phyloP scores from a whole-genome alignment of 2,113 vertebrate genomes.

The Tachysurus vachellii region DNA sequence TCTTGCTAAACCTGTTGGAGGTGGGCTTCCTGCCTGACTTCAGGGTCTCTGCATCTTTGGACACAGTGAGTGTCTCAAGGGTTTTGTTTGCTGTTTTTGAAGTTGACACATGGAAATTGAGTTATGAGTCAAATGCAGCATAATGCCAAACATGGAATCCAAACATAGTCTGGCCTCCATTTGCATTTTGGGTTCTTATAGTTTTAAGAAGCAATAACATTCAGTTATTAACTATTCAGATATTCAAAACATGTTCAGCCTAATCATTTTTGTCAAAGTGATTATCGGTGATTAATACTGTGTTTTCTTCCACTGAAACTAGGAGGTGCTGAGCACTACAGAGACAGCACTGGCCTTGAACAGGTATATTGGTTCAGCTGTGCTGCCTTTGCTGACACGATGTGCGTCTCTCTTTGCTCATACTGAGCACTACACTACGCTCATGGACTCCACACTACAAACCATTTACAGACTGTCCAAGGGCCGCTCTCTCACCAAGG shows the following conservation, averaged over 20 bases:
- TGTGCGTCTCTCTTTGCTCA: conserved; percentile 90
- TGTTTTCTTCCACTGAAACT: conserved; percentile 43
- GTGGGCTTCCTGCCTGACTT: conserved; percentile 97
- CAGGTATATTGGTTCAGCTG: conserved; percentile 88
- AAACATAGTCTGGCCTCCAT: neutral
- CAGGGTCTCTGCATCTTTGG: conserved; percentile 87
- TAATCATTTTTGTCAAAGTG: neutral
- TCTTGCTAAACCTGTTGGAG: conserved; percentile 91
- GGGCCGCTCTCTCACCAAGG: conserved; percentile 95
- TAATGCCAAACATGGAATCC: neutral
- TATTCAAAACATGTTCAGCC: neutral
- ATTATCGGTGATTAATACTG: neutral
- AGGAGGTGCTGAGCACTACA: conserved; percentile 91
- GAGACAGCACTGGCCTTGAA: conserved; percentile 93
- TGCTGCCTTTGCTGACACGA: conserved; percentile 92
- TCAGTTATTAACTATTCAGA: no score
- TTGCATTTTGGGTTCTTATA: neutral
- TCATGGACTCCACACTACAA: conserved; percentile 91
- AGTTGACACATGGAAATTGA: neutral
- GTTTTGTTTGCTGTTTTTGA: neutral
- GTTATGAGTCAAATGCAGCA: neutral
- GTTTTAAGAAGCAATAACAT: neutral
- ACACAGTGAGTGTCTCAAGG: conserved; percentile 79
- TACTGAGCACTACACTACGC: conserved; percentile 85
- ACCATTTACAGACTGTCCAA: conserved; percentile 96